These are phyloP conservation scores for Lasioglossum zephyrum DNA, from an alignment of 2,888 invertebrate species.

Conservation along the genomic window DNA sequence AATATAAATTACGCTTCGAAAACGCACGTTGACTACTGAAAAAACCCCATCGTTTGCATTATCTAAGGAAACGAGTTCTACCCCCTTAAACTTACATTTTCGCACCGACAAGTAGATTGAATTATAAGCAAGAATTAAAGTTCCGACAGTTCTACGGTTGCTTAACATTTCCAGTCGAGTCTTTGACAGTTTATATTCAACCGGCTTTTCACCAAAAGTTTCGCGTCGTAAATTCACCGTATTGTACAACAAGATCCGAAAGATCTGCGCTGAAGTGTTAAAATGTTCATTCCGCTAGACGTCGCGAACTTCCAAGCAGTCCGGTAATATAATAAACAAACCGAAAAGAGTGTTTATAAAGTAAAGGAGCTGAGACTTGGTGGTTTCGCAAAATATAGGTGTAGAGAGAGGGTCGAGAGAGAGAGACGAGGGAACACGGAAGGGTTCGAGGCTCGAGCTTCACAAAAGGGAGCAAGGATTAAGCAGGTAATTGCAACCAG, in stretches of 20 bases:
- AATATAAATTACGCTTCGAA: no score
- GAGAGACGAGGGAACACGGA: neutral
- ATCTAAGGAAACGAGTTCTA: no score
- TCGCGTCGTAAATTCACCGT: neutral
- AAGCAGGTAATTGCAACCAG: slow-evolving; percentile 46
- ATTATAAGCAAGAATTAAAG: neutral
- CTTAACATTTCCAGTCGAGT: neutral
- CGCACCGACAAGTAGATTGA: neutral
- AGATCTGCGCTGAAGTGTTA: neutral
- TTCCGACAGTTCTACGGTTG: neutral
- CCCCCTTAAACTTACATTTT: neutral
- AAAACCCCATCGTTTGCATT: no score
- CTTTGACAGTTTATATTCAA: neutral
- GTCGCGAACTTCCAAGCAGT: neutral
- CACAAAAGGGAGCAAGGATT: slow-evolving; percentile 25
- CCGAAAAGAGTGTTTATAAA: neutral
- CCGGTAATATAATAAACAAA: neutral
- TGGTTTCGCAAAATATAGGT: neutral
- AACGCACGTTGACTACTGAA: no score
- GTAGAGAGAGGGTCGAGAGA: no score
- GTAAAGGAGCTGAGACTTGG: neutral
- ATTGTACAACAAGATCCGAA: neutral
- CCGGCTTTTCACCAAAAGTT: neutral
- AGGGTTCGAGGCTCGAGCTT: neutral
- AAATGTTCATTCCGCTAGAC: neutral